phyloP scores from a whole-genome alignment of 2,888 invertebrate genomes.

The Coremacera marginata region DNA sequence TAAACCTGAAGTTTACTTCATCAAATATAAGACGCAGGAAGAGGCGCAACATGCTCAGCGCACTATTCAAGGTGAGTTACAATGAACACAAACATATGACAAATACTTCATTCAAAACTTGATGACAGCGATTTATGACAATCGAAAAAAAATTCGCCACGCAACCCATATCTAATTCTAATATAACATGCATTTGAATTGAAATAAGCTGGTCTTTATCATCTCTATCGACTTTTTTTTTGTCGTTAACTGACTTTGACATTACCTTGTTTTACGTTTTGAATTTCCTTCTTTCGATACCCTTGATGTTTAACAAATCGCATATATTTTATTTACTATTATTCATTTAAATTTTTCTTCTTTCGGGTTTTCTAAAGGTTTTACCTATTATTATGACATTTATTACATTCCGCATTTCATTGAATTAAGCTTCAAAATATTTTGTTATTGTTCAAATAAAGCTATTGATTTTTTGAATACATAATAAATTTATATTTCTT shows the following conservation, averaged over 20 bases:
- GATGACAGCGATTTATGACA: background rate
- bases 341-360: no score
- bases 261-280: background rate
- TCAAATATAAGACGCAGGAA: conserved; percentile 68
- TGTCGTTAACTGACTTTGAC: background rate
- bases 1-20: conserved; percentile 69
- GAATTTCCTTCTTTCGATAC: background rate
- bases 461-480: no score
- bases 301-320: background rate
- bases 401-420: no score
- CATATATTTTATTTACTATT: no score
- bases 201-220: background rate
- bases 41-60: conserved; percentile 68
- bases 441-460: no score
- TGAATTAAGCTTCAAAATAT: no score
- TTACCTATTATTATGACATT: no score
- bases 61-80: conserved; percentile 65
- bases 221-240: background rate
- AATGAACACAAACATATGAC: background rate
- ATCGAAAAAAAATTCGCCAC: no score
- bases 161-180: background rate
- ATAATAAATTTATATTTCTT: no score
- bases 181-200: background rate
- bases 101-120: no score
- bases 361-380: no score